Base-by-base conservation (phyloP, 1,140 invertebrate genomes). In the Drosophila littoralis region DNA sequence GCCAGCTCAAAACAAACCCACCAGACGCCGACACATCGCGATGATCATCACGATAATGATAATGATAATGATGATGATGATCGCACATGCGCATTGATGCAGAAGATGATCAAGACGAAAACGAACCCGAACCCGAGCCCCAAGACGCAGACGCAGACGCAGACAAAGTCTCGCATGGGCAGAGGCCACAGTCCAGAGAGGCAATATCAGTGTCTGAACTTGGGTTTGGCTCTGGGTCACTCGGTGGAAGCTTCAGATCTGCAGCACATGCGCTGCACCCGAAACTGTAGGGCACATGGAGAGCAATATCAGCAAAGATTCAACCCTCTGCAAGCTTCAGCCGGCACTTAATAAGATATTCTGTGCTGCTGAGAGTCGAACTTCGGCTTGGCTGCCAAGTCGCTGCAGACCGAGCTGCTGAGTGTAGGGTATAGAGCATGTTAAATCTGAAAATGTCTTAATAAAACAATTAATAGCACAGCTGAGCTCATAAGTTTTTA, bases 391-490 rank as follows among this genome's bases (percentile, higher is more conserved):
- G 12, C 12, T 28, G 3, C n/a, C 2, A 17, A 54, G 77, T 66
- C 81, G 10, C 0, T 15, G 35, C 61, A 64, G 58, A 68, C 46
- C 17, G n/a, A 2, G 0, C 1, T 10, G 35, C 6, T 5, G 50
- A 51, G 4, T 55, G 84, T 79, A 88, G 80, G 68, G 83, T 77
- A 63, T 79, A 36, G 43, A 78, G 77, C 84, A 88, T 84, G 84
- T 88, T 88, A 88, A 88, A 88, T 84, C 84, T 88, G 65, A 77
- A 89, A 88, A 88, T 88, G 84, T 88, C 84, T 88, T 88, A 88
- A 88, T 88, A 88, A 88, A 86, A 88, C 84, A 88, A 88, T 89
- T 84, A 89, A 88, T 89, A 89, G 84, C 84, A 86, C 82, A 86
- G 83, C 82, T 86, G 83, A 88, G 82, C 83, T 74, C 82, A 86